Evolutionary conservation across 2,113 vertebrate genomes (phyloP).

Genomic region (Smithornis capensis): DNA sequence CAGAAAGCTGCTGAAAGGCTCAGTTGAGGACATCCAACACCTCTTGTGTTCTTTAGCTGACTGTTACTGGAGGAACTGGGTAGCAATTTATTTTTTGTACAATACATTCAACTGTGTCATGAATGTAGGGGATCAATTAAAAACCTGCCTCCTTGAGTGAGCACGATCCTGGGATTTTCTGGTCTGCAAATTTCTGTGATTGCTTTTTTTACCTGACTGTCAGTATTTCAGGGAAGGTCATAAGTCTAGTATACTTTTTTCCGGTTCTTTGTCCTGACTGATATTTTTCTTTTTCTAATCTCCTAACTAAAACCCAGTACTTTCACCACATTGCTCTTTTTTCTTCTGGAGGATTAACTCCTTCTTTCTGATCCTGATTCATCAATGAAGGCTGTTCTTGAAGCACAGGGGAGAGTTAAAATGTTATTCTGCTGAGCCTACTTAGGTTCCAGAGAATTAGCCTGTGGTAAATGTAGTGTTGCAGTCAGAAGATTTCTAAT

Average conservation of each 20-base stretch:
- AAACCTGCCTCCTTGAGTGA: conserved; percentile 7
- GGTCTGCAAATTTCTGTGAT: conserved; percentile 7
- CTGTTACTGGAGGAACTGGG: neutral
- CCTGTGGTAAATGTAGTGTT: neutral
- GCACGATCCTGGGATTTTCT: conserved; percentile 45
- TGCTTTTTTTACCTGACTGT: conserved; percentile 18
- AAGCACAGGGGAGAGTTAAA: neutral
- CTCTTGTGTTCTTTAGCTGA: neutral
- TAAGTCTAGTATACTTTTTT: neutral
- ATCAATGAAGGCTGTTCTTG: neutral
- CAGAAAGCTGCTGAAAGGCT: neutral
- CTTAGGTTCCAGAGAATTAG: neutral
- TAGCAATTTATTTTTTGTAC: neutral
- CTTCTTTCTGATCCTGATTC: neutral
- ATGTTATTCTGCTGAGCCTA: neutral
- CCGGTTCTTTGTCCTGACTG: neutral
- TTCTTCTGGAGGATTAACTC: neutral
- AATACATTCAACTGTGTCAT: neutral
- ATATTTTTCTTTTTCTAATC: neutral
- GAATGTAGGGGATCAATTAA: conserved; percentile 11
- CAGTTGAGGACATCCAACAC: neutral
- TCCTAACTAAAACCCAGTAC: neutral
- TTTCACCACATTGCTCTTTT: neutral
- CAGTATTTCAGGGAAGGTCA: neutral
- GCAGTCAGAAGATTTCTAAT: neutral